A percentile compares a stretch with the other conserved stretches of the same genome.
These are phyloP conservation scores for Meloidogyne chitwoodi DNA, from an alignment of 1,140 invertebrate species.

Conservation along the genomic window DNA sequence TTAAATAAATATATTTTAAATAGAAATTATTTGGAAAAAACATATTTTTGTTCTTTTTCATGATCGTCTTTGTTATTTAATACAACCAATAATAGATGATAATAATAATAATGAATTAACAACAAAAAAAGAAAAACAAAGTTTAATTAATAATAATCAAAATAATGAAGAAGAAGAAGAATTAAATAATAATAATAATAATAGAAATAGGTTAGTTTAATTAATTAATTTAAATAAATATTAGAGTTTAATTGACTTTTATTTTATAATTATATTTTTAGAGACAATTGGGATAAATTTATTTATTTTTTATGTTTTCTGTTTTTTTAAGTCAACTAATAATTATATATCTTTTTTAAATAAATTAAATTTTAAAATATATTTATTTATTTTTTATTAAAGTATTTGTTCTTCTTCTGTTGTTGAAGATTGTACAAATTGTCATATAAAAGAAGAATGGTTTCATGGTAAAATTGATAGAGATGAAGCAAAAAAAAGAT, in stretches of 20 bases:
- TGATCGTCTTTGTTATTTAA: constrained; percentile 51
- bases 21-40: neutral
- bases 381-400: constrained; percentile 26
- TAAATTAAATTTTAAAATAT: too few relatives aligned
- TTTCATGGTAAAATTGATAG: constrained; percentile 56
- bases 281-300: too few relatives aligned
- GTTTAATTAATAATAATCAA: neutral
- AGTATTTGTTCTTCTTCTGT: constrained; percentile 37
- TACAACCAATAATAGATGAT: constrained; percentile 33
- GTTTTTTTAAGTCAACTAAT: too few relatives aligned
- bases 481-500: constrained; percentile 49
- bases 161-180: neutral
- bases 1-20: neutral
- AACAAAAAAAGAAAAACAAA: neutral
- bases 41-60: constrained; percentile 56
- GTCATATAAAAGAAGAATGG: constrained; percentile 59
- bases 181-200: neutral
- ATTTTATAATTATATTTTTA: too few relatives aligned
- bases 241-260: too few relatives aligned
- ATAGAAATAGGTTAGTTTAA: constrained; percentile 4
- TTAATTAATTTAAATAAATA: too few relatives aligned
- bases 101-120: neutral
- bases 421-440: constrained; percentile 55
- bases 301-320: too few relatives aligned
- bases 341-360: too few relatives aligned